Conservation (phyloP, 2,888 invertebrate species). For the Melanostoma scalare region DNA sequence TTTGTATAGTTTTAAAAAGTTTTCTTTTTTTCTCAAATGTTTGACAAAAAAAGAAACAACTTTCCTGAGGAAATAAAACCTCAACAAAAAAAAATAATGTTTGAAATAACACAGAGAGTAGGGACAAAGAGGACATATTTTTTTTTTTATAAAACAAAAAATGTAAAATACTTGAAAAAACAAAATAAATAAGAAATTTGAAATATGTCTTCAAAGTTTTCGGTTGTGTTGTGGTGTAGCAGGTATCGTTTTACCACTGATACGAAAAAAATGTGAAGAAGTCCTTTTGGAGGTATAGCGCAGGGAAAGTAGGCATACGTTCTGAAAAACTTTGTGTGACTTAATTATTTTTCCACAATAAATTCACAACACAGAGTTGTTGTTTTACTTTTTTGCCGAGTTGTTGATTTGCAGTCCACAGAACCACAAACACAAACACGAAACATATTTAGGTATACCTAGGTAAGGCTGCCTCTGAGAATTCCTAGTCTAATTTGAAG, state of each 20-base stretch:
- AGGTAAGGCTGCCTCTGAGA: background rate
- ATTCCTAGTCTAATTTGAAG: slow-evolving; percentile 45
- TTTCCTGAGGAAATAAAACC: background rate
- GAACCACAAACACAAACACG: background rate
- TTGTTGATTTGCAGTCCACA: slow-evolving; percentile 8
- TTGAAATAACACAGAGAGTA: slow-evolving; percentile 53
- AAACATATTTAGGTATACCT: slow-evolving; percentile 12
- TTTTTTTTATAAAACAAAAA: background rate
- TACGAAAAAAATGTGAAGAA: slow-evolving; percentile 12
- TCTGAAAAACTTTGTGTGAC: slow-evolving; percentile 53
- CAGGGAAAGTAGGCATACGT: background rate
- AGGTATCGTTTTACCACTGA: background rate
- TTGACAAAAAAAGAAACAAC: slow-evolving; percentile 21
- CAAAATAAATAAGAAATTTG: slow-evolving; percentile 4
- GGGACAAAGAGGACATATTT: slow-evolving; percentile 8
- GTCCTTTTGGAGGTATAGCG: slow-evolving; percentile 3
- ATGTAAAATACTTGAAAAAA: slow-evolving; percentile 29
- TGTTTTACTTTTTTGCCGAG: slow-evolving; percentile 8
- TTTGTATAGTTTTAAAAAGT: slow-evolving; percentile 41
- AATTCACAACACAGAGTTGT: slow-evolving; percentile 16
- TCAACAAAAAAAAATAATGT: slow-evolving; percentile 43
- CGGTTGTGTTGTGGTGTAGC: background rate
- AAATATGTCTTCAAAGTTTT: slow-evolving; percentile 49
- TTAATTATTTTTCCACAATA: slow-evolving; percentile 53
- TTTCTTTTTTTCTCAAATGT: slow-evolving; percentile 6